A percentile compares a stretch with the other conserved stretches of the same genome.
Conservation (phyloP, 2,888 invertebrate species). For the Criorhina ranunculi region DNA sequence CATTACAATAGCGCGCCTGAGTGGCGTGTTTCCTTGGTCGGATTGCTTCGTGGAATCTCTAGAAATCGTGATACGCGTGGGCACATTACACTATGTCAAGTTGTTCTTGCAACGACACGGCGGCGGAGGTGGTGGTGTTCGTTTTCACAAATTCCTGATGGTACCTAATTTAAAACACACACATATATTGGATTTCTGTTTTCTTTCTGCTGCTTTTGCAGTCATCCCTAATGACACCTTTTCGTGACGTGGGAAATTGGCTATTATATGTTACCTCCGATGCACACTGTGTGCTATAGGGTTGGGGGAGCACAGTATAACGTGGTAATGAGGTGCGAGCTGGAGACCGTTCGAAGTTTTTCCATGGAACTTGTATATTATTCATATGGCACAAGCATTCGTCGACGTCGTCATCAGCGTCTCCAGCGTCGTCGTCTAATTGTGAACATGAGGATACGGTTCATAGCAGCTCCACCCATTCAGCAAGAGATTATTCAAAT, state of each 20-base stretch:
- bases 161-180: conserved; percentile 70
- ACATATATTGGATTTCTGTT: conserved; percentile 34
- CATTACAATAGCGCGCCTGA: conserved; percentile 71
- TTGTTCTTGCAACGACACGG: conserved; percentile 41
- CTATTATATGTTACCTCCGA: conserved; percentile 75
- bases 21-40: conserved; percentile 73
- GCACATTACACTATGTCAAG: conserved; percentile 71
- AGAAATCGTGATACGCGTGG: conserved; percentile 72
- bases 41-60: conserved; percentile 65
- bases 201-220: conserved; percentile 58
- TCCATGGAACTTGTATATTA: conserved; percentile 57
- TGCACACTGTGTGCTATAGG: conserved; percentile 36
- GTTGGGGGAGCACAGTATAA: conserved; percentile 53
- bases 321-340: conserved; percentile 75
- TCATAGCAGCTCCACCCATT: conserved; percentile 68
- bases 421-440: conserved; percentile 55
- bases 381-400: conserved; percentile 55
- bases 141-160: conserved; percentile 50
- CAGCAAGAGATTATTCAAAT: conserved; percentile 73
- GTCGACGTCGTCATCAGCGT: conserved; percentile 9
- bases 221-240: conserved; percentile 75
- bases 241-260: conserved; percentile 77
- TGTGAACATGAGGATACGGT: conserved; percentile 67
- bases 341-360: conserved; percentile 65
- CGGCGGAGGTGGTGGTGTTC: conserved; percentile 35